phyloP scores from a whole-genome alignment of 2,888 invertebrate species.

The Phalangium opilio region DNA sequence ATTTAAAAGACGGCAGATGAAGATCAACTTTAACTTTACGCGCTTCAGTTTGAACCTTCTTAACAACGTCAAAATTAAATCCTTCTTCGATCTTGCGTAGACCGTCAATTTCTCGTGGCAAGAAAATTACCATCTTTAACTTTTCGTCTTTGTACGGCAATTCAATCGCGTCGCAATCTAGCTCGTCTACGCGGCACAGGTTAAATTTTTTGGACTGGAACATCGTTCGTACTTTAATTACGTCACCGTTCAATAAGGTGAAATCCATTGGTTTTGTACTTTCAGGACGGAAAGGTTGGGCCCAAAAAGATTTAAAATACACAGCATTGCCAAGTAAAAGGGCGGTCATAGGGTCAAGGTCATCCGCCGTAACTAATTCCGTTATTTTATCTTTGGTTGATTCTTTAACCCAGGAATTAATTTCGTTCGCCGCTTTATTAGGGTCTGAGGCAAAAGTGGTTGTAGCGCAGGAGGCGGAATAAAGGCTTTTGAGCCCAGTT shows the following conservation, averaged over 20 bases:
- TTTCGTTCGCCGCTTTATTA: background rate
- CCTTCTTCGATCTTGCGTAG: background rate
- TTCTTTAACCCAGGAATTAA: background rate
- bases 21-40: background rate
- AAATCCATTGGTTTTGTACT: background rate
- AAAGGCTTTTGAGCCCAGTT: background rate
- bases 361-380: background rate
- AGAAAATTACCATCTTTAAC: background rate
- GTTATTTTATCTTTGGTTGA: background rate
- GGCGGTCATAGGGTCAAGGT: background rate
- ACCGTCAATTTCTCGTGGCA: background rate
- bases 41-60: background rate
- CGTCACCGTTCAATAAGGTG: background rate
- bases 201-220: background rate
- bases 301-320: background rate
- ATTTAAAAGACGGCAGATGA: background rate
- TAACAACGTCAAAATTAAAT: background rate
- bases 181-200: background rate
- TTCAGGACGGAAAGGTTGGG: background rate
- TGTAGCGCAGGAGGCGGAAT: background rate
- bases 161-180: background rate
- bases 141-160: background rate
- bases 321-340: background rate
- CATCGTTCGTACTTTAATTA: background rate
- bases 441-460: background rate